Percentiles rank a stretch among this genome's conserved stretches.
phyloP scores from a whole-genome alignment of 2,888 invertebrate genomes.

The Cephus spinipes region DNA sequence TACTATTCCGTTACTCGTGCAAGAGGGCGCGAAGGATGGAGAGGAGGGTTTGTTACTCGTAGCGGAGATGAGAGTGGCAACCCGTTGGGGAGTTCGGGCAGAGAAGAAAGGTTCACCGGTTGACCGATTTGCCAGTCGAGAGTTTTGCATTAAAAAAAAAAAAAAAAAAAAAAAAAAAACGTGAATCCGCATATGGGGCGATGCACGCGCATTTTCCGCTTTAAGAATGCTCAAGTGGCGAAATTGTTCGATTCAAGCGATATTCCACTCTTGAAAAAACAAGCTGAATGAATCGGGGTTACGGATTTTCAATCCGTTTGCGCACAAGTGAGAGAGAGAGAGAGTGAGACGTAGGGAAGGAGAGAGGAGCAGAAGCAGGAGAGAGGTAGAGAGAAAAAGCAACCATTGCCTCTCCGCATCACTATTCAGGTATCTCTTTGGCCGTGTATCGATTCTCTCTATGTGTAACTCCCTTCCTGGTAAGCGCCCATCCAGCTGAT shows the following conservation, averaged over 20 bases:
- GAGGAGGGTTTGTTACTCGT: background rate
- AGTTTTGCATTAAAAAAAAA: background rate
- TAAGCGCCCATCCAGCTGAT: constrained; percentile 21
- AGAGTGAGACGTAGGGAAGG: too few species aligned
- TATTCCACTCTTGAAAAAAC: constrained; percentile 33
- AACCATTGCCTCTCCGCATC: background rate
- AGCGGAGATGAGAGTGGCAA: background rate
- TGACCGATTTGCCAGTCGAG: background rate
- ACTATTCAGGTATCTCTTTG: constrained; percentile 3
- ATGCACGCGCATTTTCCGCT: constrained; percentile 25
- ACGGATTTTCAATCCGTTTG: background rate
- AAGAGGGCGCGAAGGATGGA: background rate
- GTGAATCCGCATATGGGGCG: background rate
- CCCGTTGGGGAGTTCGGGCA: background rate
- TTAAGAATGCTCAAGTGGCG: constrained; percentile 22
- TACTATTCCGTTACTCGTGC: background rate
- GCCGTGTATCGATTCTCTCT: constrained; percentile 5
- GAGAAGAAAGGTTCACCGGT: background rate
- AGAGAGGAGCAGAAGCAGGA: too few species aligned
- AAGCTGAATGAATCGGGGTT: constrained; percentile 20
- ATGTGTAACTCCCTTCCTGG: background rate
- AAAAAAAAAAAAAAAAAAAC: background rate
- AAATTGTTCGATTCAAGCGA: constrained; percentile 18
- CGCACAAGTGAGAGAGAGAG: background rate
- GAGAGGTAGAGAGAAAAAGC: background rate